Evolutionary conservation across 1,140 invertebrate species (phyloP).

Genomic region (Acyrthosiphon pisum): DNA sequence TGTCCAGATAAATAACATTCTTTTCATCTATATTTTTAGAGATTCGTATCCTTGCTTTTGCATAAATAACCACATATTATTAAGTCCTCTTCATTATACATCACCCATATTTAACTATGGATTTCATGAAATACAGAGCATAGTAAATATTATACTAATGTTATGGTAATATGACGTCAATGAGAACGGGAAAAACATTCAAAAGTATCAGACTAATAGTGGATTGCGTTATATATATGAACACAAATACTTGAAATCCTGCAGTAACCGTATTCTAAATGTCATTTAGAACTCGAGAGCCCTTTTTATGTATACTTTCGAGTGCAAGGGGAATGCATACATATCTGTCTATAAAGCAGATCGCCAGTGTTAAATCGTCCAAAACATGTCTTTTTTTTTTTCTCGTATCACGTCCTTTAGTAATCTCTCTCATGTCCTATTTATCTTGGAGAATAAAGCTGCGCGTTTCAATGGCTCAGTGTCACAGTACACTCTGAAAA

Average conservation of each 20-base stretch:
- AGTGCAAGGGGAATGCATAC: neutral
- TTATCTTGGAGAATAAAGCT: neutral
- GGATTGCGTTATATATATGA: neutral
- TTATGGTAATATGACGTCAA: neutral
- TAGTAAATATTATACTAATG: neutral
- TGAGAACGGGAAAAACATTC: neutral
- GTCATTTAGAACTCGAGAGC: neutral
- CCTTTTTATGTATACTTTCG: neutral
- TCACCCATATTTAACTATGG: neutral
- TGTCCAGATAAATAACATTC: too few species aligned
- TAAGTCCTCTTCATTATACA: neutral
- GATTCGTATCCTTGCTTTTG: too few species aligned
- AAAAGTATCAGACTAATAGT: neutral
- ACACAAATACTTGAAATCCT: neutral
- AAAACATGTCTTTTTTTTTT: neutral
- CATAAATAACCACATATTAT: neutral
- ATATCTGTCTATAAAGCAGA: neutral
- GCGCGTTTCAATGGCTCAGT: neutral
- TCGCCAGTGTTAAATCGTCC: neutral
- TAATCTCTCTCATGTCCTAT: neutral
- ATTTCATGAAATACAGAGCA: neutral
- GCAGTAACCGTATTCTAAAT: neutral
- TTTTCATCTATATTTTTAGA: too few species aligned
- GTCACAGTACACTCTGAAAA: neutral
- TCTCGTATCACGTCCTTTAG: neutral